Conservation (phyloP, 2,888 invertebrate species). For the Oscheius myriophilus region DNA sequence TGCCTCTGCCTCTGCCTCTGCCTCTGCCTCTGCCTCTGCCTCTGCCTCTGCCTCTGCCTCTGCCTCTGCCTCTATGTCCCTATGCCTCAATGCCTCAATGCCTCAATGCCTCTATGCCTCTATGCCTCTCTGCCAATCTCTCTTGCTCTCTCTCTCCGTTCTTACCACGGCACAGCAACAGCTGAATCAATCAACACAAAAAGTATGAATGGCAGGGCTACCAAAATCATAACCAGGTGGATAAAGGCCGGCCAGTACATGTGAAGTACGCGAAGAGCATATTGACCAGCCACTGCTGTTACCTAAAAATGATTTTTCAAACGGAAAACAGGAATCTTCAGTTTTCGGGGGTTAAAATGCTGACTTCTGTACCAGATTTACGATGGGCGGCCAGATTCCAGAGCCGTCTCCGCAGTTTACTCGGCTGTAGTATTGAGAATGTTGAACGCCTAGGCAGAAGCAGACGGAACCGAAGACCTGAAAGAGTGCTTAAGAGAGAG, state of each 20-base stretch:
- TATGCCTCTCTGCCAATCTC: too few species aligned
- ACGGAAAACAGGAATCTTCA: background rate
- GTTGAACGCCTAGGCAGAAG: slow-evolving; percentile 28
- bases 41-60: too few species aligned
- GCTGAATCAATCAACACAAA: slow-evolving; percentile 21
- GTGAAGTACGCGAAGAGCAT: slow-evolving; percentile 16
- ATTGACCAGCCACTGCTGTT: slow-evolving; percentile 23
- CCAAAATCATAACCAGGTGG: slow-evolving; percentile 12
- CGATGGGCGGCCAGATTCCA: slow-evolving; percentile 26
- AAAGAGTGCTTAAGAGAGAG: background rate
- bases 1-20: too few species aligned
- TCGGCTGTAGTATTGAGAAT: slow-evolving; percentile 25
- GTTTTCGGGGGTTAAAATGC: background rate
- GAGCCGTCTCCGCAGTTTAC: slow-evolving; percentile 27
- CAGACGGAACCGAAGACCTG: slow-evolving; percentile 20
- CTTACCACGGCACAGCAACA: slow-evolving; percentile 12
- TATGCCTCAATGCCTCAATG: too few species aligned
- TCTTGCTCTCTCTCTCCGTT: too few species aligned
- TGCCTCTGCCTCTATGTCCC: too few species aligned
- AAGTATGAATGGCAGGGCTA: slow-evolving; percentile 15
- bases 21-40: too few species aligned
- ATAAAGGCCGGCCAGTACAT: slow-evolving; percentile 28
- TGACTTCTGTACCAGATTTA: slow-evolving; percentile 22
- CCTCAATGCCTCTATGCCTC: too few species aligned
- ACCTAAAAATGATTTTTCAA: slow-evolving; percentile 4